A percentile compares a stretch with the other conserved stretches of the same genome.
Conservation (phyloP, 2,113 vertebrate species). For the Pelusios castaneus region DNA sequence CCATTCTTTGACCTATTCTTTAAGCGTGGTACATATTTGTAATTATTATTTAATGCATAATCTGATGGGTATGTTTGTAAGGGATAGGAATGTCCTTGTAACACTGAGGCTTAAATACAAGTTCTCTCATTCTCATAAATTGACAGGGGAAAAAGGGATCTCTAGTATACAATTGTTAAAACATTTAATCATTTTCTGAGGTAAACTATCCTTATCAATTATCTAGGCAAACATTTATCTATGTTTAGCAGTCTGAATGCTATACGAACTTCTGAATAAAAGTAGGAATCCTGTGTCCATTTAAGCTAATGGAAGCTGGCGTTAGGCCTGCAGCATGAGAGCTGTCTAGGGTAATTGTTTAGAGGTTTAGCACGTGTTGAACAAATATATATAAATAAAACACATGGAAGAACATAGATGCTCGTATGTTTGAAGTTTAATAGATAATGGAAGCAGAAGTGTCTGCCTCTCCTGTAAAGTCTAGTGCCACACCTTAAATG, state of each 20-base stretch:
- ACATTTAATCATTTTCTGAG: background rate
- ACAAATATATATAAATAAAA: background rate
- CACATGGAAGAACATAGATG: background rate
- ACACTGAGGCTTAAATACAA: background rate
- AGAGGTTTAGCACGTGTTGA: conserved; percentile 7
- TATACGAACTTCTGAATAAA: background rate
- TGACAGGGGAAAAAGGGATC: background rate
- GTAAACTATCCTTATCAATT: background rate
- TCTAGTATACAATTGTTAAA: background rate
- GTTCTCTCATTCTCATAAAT: background rate
- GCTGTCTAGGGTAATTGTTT: background rate
- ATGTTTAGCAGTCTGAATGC: background rate
- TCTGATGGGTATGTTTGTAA: background rate
- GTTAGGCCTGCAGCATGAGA: background rate
- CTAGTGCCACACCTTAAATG: background rate
- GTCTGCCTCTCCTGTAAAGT: conserved; percentile 30
- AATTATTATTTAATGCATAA: background rate
- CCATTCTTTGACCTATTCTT: conserved; percentile 1
- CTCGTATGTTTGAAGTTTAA: conserved; percentile 16
- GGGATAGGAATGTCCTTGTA: background rate
- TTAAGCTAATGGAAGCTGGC: conserved; percentile 15
- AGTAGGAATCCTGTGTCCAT: background rate
- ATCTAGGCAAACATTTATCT: background rate
- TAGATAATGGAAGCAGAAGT: conserved; percentile 30
- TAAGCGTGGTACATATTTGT: background rate